Percentiles rank a stretch among this genome's conserved stretches.
phyloP scores from a whole-genome alignment of 2,113 vertebrate species.

The Perca flavescens region DNA sequence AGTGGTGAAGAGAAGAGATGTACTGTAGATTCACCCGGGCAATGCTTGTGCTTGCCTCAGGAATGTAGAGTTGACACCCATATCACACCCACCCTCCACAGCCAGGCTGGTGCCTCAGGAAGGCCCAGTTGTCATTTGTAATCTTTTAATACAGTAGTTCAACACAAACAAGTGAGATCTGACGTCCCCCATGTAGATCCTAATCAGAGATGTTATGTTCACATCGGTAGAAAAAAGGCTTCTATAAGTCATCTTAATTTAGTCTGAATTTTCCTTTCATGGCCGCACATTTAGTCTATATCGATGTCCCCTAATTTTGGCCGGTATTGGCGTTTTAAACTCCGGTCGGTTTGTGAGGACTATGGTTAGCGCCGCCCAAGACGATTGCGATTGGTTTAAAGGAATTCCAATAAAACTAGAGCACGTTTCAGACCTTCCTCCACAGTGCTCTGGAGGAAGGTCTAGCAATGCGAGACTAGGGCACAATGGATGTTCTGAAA shows the following conservation, averaged over 20 bases:
- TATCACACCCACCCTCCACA: slow-evolving; percentile 38
- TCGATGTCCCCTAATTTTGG: no score
- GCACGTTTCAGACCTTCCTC: no score
- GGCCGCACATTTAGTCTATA: no score
- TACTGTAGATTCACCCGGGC: slow-evolving; percentile 64
- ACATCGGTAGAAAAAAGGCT: neutral
- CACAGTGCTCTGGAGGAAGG: no score
- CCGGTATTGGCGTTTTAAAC: no score
- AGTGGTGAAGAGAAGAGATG: slow-evolving; percentile 39
- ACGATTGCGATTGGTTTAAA: no score
- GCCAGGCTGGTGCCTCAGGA: slow-evolving; percentile 18
- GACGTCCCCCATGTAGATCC: neutral
- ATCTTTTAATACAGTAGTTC: slow-evolving; percentile 10
- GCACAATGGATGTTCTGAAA: neutral
- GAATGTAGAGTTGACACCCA: slow-evolving; percentile 56
- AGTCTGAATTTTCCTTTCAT: neutral
- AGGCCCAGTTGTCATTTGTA: slow-evolving; percentile 34
- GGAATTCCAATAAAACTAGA: no score
- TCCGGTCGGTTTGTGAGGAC: no score
- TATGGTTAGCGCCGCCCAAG: no score
- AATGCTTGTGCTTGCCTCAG: slow-evolving; percentile 46
- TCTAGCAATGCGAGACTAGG: no score
- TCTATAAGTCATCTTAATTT: neutral
- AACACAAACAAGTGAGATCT: slow-evolving; percentile 1
- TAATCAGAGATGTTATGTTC: neutral